Base-by-base conservation (phyloP, 1,140 invertebrate genomes). In the Agraylea sexmaculata region DNA sequence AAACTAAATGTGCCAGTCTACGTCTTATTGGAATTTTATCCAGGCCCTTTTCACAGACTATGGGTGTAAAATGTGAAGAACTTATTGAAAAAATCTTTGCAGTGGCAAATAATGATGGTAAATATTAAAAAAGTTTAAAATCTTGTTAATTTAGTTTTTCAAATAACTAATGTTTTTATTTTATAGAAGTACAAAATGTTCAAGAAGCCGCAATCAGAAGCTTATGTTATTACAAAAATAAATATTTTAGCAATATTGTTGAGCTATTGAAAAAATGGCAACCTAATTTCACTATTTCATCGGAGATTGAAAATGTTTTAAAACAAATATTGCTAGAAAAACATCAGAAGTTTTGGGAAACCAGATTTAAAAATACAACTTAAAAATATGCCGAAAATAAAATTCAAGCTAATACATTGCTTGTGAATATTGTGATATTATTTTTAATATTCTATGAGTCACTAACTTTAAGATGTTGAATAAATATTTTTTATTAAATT, bases 151-250 rank as follows among this genome's bases (percentile, higher is more conserved):
- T 19, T 16, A 35, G 2, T 16, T 42, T 13, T 30, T 27, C 4
- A 18, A 35, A 21, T 29, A 29, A 40, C 35, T 29, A 23, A 39
- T 16, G 35, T 43, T 47, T 43, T 53, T 46, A 37, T 39, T 33
- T 61, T 61, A 47, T 46, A 68, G 65, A 47, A 20, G 54, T 57
- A 11, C 51, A 46, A 19, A 16, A 43, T 22, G 51, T 63, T 30
- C 46, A 61, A 47, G 62, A 65, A 54, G 61, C 58, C 2, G 53
- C 62, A 23, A 54, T 61, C 21, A 55, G 50, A 16, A 62, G 59
- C 50, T 50, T 68, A 34, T 49, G 60, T 25, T 59, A 52, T 35
- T 56, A 66, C 43, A 56, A 47, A 29, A 56, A 54, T 41, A 59
- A 64, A 30, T 57, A 58, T 33, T 51, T 53, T 32, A 25, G 45